Evolutionary conservation across 2,888 invertebrate genomes (phyloP), one percentile per base, ranked within the genome.

Genomic region (Lithophane socia): DNA sequence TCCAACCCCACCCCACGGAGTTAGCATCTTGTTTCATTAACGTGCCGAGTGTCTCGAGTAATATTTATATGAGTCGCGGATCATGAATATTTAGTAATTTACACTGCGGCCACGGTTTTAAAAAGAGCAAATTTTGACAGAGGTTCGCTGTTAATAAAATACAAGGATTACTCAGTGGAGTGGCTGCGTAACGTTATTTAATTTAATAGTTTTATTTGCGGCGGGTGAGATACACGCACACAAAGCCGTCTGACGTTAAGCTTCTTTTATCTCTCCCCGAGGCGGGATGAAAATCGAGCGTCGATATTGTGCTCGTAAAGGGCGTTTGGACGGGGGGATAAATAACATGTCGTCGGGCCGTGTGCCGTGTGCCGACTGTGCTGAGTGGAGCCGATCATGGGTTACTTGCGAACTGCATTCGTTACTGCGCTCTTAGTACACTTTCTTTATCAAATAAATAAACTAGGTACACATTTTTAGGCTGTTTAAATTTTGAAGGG

Each of bases 11-110:
- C 90, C 90, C 89, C 90, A 87, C 88, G 86, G 92, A 93, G 94
- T 95, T 93, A 94, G 94, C 94, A 94, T 95, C 94, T 95, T 95
- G 94, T 96, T 96, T 94, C 94, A 94, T 95, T 95, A 95, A 90
- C 93, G 90, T 92, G 86, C 89, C 90, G 89, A 86, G 91, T 92
- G 92, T 92, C 93, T 93, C 87, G 87, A 89, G 90, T 91, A 92
- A 94, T 94, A 94, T 95, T 94, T 94, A 94, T 94, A 94, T 93
- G 94, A 93, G 90, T 89, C 89, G 89, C 86, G 87, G 87, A 92
- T 93, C 94, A 95, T 95, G 95, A 96, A 96, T 95, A 95, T 95
- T 78, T 74, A 78, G 74, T 74, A 81, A 74, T 74, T 95, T 92
- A 94, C 91, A 88, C 87, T 86, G 90, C 88, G 89, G 87, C 84